These are phyloP conservation scores for Rhopalosiphum nymphaeae DNA, from an alignment of 2,888 invertebrate genomes.

Conservation along the genomic window DNA sequence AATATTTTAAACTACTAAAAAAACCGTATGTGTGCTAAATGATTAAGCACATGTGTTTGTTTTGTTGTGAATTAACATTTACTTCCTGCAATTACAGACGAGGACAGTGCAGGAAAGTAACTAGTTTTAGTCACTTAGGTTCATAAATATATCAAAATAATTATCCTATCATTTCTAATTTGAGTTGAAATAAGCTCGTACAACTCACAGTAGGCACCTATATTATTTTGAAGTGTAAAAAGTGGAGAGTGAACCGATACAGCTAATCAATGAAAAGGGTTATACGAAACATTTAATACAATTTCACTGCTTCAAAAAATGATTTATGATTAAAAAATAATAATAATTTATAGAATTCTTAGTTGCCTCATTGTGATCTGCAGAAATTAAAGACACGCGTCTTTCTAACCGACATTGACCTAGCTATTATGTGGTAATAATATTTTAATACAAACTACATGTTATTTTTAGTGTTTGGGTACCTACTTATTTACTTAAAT, in stretches of 20 bases:
- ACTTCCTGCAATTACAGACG: background rate
- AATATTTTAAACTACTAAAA: background rate
- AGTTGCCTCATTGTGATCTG: background rate
- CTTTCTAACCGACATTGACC: background rate
- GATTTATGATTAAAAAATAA: background rate
- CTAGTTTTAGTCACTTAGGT: background rate
- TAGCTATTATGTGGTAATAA: background rate
- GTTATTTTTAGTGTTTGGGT: background rate
- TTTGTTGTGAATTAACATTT: background rate
- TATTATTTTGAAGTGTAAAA: background rate
- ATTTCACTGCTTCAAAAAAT: background rate
- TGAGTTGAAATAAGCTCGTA: background rate
- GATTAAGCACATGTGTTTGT: background rate
- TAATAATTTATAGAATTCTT: background rate
- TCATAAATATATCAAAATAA: background rate
- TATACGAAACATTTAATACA: background rate
- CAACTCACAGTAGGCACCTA: background rate
- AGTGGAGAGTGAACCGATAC: background rate
- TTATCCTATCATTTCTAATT: background rate
- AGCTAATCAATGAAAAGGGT: background rate
- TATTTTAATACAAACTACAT: background rate
- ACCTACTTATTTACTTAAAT: background rate
- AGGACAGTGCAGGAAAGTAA: background rate
- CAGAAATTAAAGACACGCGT: background rate
- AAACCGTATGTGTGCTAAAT: background rate